Base-by-base conservation (phyloP, 2,888 invertebrate species). In the Criorhina ranunculi region DNA sequence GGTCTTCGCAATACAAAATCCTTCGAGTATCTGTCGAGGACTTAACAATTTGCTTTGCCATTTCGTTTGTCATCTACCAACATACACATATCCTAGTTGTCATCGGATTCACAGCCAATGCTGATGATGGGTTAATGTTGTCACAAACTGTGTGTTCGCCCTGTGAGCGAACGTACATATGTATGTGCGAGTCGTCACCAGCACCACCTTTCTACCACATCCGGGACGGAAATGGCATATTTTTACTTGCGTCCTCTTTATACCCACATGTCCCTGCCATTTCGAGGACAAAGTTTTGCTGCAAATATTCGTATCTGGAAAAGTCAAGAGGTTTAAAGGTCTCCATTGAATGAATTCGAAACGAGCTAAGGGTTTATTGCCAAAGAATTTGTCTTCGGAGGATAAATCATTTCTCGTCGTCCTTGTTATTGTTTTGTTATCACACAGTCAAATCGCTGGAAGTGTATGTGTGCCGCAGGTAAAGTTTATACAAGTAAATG, bases 51-150 rank as follows among this genome's bases (percentile, higher is more conserved):
- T 77, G 67, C 67, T 69, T 67, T 77, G 67, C 66, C 67, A 67
- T 67, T 67, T 77, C 35, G 42, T 19, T n/a, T 57, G 64, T 46
- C 75, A 49, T 62, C 62, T 73, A 55, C 49, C 40, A 49, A 33
- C 7, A 29, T 49, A 67, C 67, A 67, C 29, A 44, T 59, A 66
- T 67, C 59, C 67, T 15, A 44, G 17, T 42, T 69, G 67, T 67
- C 76, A 59, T 59, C 67, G 44, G 59, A 69, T 67, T 69, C 59
- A 46, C 64, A 57, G 55, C 19, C 64, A 42, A 59, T 77, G 51
- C 76, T 67, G 66, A 69, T 67, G 66, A 77, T 67, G 76, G 76
- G 76, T 51, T 67, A 67, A 77, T 67, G 67, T 67, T 67, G 76
- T 59, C 76, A 42, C 59, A 59, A 42, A 31, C 55, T 55, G 17